A percentile compares a stretch with the other conserved stretches of the same genome.
phyloP scores from a whole-genome alignment of 2,888 invertebrate species.

The Ochropleura plecta region DNA sequence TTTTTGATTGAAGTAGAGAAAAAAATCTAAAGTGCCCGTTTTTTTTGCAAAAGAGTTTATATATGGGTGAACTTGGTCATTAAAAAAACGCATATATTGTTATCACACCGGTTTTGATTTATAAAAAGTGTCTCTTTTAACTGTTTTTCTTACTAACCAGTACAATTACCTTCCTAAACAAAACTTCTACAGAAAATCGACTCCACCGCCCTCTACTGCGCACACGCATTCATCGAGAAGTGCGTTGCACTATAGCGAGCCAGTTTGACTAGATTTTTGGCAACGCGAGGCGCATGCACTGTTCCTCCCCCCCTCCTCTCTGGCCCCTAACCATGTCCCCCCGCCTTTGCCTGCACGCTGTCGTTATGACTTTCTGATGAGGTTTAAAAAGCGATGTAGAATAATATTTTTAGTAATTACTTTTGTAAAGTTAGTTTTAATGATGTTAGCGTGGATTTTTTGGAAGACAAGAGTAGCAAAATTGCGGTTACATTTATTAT shows the following conservation, averaged over 20 bases:
- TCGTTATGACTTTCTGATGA: conserved; percentile 83
- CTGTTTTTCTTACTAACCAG: background rate
- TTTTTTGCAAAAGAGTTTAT: no score
- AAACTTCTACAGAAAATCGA: conserved; percentile 20
- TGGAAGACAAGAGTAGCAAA: background rate
- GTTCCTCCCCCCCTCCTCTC: conserved; percentile 60
- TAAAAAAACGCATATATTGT: background rate
- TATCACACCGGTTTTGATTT: background rate
- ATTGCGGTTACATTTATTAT: background rate
- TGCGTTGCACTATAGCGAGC: conserved; percentile 89
- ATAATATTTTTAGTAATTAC: conserved; percentile 43
- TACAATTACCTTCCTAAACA: background rate
- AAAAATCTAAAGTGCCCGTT: no score
- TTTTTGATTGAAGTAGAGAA: no score
- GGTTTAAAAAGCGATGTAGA: conserved; percentile 64
- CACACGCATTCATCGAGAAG: conserved; percentile 84
- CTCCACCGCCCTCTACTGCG: conserved; percentile 72
- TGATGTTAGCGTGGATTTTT: background rate
- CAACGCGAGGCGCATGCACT: conserved; percentile 75
- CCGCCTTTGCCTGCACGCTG: conserved; percentile 61
- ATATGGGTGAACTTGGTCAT: no score
- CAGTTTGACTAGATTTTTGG: conserved; percentile 91
- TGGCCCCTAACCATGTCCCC: conserved; percentile 54
- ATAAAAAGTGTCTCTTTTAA: background rate
- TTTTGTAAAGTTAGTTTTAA: conserved; percentile 9